phyloP scores from a whole-genome alignment of 1,140 invertebrate species.

The Metaphire vulgaris region DNA sequence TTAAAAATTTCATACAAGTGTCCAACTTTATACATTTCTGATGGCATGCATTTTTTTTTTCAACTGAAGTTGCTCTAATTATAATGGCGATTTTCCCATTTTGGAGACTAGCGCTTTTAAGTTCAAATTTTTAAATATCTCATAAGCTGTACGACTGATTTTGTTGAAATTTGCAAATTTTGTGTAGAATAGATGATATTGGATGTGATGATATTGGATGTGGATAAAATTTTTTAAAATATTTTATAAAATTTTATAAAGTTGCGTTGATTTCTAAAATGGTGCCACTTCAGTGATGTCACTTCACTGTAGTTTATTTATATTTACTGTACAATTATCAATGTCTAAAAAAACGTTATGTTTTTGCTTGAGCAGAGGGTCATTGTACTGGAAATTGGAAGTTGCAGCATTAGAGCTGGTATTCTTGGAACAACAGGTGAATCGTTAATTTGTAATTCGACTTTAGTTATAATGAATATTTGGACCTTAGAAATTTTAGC shows the following conservation, averaged over 20 bases:
- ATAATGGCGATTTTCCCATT: neutral
- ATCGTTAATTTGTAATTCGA: constrained; percentile 31
- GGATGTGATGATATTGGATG: too few relatives aligned
- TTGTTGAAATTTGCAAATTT: too few relatives aligned
- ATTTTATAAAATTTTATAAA: neutral
- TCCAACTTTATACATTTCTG: neutral
- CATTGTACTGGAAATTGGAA: constrained; percentile 59
- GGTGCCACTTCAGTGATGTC: too few relatives aligned
- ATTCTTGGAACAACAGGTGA: constrained; percentile 56
- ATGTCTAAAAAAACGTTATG: neutral
- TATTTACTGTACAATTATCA: neutral
- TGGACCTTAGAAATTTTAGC: neutral
- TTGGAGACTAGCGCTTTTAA: neutral
- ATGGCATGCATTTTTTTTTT: neutral
- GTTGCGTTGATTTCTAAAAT: neutral
- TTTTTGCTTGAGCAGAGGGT: constrained; percentile 41
- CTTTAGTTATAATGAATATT: too few relatives aligned
- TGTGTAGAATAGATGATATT: too few relatives aligned
- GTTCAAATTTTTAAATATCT: too few relatives aligned
- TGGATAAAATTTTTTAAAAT: neutral
- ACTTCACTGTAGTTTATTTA: neutral
- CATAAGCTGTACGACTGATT: too few relatives aligned
- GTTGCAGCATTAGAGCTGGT: constrained; percentile 58
- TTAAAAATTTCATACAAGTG: neutral
- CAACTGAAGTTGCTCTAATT: neutral